Percentiles rank a stretch among this genome's conserved stretches.
These are phyloP conservation scores for Marisa cornuarietis DNA, from an alignment of 1,140 invertebrate genomes.

Conservation along the genomic window DNA sequence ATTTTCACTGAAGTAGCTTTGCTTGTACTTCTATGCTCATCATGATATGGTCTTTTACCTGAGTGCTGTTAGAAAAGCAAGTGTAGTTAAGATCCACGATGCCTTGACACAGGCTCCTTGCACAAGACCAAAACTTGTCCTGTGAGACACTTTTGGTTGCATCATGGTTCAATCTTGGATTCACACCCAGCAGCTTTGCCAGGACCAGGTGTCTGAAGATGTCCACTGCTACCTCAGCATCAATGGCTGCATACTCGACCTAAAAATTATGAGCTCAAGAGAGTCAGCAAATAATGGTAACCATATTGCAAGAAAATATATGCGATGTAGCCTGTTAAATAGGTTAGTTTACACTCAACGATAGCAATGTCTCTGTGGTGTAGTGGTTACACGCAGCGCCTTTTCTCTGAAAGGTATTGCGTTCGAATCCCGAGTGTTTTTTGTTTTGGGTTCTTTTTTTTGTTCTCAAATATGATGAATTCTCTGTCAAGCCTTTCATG, in stretches of 20 bases:
- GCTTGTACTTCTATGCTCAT: neutral
- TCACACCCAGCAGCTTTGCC: constrained; percentile 33
- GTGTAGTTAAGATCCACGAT: constrained; percentile 41
- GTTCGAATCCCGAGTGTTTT: too few relatives aligned
- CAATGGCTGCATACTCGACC: constrained; percentile 77
- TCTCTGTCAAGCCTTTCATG: too few relatives aligned
- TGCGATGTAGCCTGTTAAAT: too few relatives aligned
- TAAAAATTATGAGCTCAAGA: constrained; percentile 61
- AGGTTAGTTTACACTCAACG: too few relatives aligned
- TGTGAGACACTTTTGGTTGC: constrained; percentile 8
- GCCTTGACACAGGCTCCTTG: constrained; percentile 50
- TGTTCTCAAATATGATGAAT: too few relatives aligned
- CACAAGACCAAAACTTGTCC: constrained; percentile 26
- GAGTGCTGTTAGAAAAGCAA: constrained; percentile 7
- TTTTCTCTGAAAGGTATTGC: too few relatives aligned
- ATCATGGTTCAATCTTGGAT: constrained; percentile 13
- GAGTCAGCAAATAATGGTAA: too few relatives aligned
- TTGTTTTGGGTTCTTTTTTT: too few relatives aligned
- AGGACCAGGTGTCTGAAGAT: constrained; percentile 69
- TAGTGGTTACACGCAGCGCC: too few relatives aligned
- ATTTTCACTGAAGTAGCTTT: too few relatives aligned
- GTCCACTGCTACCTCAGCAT: constrained; percentile 76
- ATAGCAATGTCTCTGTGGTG: too few relatives aligned
- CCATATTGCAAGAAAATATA: too few relatives aligned
- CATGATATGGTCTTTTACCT: neutral